Evolutionary conservation across 2,797 vertebrate genomes (phyloP), one percentile per base, ranked within the genome.

Genomic region (Coranthus polyacanthus): DNA sequence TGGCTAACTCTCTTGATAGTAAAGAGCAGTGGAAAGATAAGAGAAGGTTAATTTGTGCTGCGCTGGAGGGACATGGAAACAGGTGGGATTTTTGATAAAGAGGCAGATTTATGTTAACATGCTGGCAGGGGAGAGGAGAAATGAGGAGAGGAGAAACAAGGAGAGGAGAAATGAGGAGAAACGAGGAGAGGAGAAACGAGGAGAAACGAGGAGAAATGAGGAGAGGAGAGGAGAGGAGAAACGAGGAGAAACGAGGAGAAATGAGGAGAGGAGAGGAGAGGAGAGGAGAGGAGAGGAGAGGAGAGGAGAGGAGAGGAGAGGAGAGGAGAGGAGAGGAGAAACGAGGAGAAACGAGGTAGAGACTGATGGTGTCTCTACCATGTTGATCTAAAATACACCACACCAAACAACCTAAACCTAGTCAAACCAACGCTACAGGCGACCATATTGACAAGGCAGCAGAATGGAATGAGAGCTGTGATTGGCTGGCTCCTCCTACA

Each of bases 1-100:
- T 29, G 3, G 68, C 58, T 59, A 55, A 65, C 69, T 69, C 47
- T 36, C 53, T 36, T 47, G 17, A 24, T 24, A 58, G 61, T 47
- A 50, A 83, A 61, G 77, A 67, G 60, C 72, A 53, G 52, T n/a
- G 9, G 41, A 61, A 12, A 78, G 73, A 89, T 79, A 78, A 81
- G 54, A 36, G 55, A 50, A 43, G 8, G 71, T 70, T 81, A 13
- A 68, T 76, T 26, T 66, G 49, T 55, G 76, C 70, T 55, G 66
- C 8, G 13, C 17, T n/a, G 56, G 45, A 50, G 45, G 72, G 66
- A 63, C 68, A 39, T 47, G 24, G 16, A 75, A 79, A 72, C 71
- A 68, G 47, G 69, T 82, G 82, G 46, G 60, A 47, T 7, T 0
- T 1, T 54, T 32, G 78, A 83, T 84, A 81, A 81, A 68, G 58